Conservation (phyloP, 1,140 invertebrate genomes). For the Calycopis cecrops region DNA sequence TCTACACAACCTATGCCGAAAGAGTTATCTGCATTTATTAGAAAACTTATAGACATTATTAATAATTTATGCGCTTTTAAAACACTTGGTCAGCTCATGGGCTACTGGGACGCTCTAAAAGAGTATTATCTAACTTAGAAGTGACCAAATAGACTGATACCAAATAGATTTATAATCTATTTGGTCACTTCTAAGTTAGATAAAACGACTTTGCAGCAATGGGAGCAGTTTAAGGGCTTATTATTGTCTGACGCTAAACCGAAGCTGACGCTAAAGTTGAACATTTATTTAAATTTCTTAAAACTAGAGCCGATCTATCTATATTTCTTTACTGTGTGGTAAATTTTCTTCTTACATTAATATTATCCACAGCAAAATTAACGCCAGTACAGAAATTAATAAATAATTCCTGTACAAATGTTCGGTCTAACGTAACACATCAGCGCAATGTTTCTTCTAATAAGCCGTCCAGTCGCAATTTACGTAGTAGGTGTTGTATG, state of each 20-base stretch:
- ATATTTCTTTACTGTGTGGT: too few relatives aligned
- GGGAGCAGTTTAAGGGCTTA: slow-evolving; percentile 25
- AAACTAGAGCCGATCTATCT: slow-evolving; percentile 26
- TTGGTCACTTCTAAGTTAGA: slow-evolving; percentile 28
- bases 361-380: slow-evolving; percentile 16
- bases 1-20: too few relatives aligned
- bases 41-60: too few relatives aligned
- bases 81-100: slow-evolving; percentile 22
- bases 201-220: slow-evolving; percentile 26
- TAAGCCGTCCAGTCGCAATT: slow-evolving; percentile 1
- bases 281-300: slow-evolving; percentile 27
- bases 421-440: slow-evolving; percentile 18
- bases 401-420: neutral
- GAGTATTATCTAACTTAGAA: slow-evolving; percentile 26
- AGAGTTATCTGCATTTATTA: too few relatives aligned
- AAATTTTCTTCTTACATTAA: too few relatives aligned
- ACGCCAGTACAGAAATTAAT: neutral
- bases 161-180: too few relatives aligned
- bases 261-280: slow-evolving; percentile 16
- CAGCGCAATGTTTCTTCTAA: too few relatives aligned
- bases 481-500: slow-evolving; percentile 21
- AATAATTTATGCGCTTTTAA: slow-evolving; percentile 27
- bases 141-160: slow-evolving; percentile 25
- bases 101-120: slow-evolving; percentile 27
- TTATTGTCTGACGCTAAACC: slow-evolving; percentile 1